Evolutionary conservation across 2,888 invertebrate genomes (phyloP).

Genomic region (Drosophila putrida): DNA sequence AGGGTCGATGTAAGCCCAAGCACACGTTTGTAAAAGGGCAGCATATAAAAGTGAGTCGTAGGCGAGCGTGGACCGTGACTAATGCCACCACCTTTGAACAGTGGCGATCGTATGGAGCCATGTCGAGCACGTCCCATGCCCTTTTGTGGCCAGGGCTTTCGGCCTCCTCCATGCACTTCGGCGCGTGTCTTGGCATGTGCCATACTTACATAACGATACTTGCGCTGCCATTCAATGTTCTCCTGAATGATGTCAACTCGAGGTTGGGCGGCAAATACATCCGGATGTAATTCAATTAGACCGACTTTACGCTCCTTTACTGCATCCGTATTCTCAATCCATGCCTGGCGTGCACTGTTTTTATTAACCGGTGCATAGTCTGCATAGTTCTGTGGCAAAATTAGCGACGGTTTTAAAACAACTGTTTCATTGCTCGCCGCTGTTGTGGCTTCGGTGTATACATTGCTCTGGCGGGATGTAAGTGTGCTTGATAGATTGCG

Average conservation of each 20-base stretch:
- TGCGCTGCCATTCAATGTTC: conserved; percentile 94
- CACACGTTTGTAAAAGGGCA: conserved; percentile 91
- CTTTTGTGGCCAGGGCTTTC: conserved; percentile 99
- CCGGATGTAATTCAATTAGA: conserved; percentile 95
- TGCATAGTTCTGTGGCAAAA: conserved; percentile 72
- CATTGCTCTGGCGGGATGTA: conserved; percentile 32
- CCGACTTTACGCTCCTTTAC: conserved; percentile 92
- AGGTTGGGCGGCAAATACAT: conserved; percentile 93
- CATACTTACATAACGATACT: conserved; percentile 93
- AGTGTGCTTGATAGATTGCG: conserved; percentile 56
- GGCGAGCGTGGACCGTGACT: conserved; percentile 97
- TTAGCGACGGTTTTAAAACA: conserved; percentile 52
- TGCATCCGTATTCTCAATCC: conserved; percentile 94
- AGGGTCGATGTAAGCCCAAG: conserved; percentile 93
- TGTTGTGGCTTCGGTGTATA: conserved; percentile 16
- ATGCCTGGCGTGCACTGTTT: conserved; percentile 88
- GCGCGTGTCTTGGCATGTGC: conserved; percentile 91
- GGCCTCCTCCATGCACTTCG: conserved; percentile 95
- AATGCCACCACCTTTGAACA: conserved; percentile 93
- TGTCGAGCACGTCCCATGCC: conserved; percentile 95
- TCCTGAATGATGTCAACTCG: conserved; percentile 94
- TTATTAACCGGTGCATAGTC: conserved; percentile 67
- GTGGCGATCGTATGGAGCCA: conserved; percentile 95
- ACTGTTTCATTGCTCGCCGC: neutral
- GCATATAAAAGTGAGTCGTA: conserved; percentile 96